These are phyloP conservation scores for Sialia sialis DNA, from an alignment of 2,113 vertebrate species.

Conservation along the genomic window DNA sequence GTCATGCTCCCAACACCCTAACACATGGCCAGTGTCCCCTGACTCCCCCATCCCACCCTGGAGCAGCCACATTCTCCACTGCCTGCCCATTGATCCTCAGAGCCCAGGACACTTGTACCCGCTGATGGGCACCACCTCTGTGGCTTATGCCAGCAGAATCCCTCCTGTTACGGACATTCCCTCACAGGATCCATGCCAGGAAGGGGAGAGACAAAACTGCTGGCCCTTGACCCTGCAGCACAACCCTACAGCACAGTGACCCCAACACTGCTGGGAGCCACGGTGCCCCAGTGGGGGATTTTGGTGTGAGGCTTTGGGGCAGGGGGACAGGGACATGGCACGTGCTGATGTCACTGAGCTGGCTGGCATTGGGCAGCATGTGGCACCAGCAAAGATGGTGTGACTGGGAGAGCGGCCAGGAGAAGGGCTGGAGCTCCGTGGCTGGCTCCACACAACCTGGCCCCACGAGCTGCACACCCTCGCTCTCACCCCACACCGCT, in stretches of 20 bases:
- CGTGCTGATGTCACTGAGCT: not conserved
- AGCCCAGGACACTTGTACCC: not conserved
- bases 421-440: not conserved
- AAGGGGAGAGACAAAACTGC: not conserved
- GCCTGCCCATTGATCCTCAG: not conserved
- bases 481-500: rapidly evolving
- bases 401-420: not conserved
- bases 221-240: not conserved
- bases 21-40: rapidly evolving
- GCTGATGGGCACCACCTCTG: not conserved
- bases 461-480: not conserved
- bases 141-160: not conserved
- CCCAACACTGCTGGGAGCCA: rapidly evolving
- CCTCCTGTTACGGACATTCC: not conserved
- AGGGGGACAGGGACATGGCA: not conserved
- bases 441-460: not conserved
- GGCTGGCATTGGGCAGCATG: not conserved
- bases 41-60: not conserved
- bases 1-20: rapidly evolving
- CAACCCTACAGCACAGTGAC: not conserved
- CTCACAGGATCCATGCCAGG: rapidly evolving
- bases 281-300: not conserved
- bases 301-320: not conserved
- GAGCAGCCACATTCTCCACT: not conserved
- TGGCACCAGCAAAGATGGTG: not conserved